Percentiles rank a stretch among this genome's conserved stretches.
Conservation (phyloP, 2,797 vertebrate genomes). For the Carduelis carduelis region DNA sequence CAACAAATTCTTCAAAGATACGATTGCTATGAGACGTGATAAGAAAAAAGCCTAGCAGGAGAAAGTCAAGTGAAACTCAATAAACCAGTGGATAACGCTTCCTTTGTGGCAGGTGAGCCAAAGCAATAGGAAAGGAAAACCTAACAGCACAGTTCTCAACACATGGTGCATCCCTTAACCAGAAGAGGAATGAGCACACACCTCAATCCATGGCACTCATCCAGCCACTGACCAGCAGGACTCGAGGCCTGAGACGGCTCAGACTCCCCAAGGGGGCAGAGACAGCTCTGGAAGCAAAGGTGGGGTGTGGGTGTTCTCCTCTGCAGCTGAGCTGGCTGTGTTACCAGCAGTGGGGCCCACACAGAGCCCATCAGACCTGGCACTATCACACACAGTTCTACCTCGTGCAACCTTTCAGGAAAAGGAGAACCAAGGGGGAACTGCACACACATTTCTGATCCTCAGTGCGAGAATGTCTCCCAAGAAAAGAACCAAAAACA, state of each 20-base stretch:
- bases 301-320: not conserved
- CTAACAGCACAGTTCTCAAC: not conserved
- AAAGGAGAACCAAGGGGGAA: not conserved
- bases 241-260: not conserved
- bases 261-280: not conserved
- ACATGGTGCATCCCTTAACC: not conserved
- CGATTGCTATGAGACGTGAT: not conserved
- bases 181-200: not conserved
- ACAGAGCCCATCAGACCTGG: no score
- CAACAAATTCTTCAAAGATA: not conserved
- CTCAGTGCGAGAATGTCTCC: not conserved
- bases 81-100: not conserved
- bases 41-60: not conserved
- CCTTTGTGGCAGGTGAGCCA: not conserved
- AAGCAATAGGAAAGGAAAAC: not conserved
- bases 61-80: not conserved
- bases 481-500: not conserved
- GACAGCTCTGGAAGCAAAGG: not conserved
- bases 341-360: not conserved
- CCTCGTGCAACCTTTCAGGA: not conserved
- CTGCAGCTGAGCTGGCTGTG: not conserved
- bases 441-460: not conserved
- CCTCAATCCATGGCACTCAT: not conserved
- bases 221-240: not conserved
- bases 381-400: not conserved